Percentiles rank a stretch among this genome's conserved stretches.
Evolutionary conservation across 2,113 vertebrate species (phyloP).

Genomic region (Erythrolamprus reginae): DNA sequence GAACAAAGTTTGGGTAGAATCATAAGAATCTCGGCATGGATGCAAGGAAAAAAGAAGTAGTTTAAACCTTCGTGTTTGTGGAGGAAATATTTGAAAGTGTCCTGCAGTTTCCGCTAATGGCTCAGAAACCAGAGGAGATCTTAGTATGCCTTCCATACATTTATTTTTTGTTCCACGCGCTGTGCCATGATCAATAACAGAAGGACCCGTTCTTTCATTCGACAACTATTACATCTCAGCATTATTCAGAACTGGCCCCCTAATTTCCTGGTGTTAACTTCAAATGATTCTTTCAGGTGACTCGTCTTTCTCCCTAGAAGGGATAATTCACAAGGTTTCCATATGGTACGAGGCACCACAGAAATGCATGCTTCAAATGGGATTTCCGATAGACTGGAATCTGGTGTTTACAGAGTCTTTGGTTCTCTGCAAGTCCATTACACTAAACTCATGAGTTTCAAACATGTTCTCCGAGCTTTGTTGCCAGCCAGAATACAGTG

Average conservation of each 20-base stretch:
- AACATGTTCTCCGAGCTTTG: not conserved
- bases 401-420: not conserved
- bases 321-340: not conserved
- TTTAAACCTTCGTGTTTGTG: conserved; percentile 2
- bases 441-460: not conserved
- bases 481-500: not conserved
- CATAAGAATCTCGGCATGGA: conserved; percentile 10
- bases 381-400: not conserved
- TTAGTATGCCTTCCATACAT: not conserved
- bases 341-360: not conserved
- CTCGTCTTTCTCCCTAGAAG: not conserved
- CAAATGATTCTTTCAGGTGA: not conserved
- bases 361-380: not conserved
- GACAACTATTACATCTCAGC: not conserved
- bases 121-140: conserved; percentile 19
- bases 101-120: conserved; percentile 14
- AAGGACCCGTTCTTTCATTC: conserved; percentile 1
- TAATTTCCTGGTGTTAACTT: not conserved
- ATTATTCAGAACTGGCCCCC: not conserved
- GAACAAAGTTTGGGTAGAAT: not conserved
- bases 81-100: conserved; percentile 3
- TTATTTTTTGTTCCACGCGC: conserved; percentile 1
- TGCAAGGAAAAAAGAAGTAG: conserved; percentile 1
- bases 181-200: conserved; percentile 10
- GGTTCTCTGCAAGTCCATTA: not conserved